These are phyloP conservation scores for Selene dorsalis DNA, from an alignment of 2,797 vertebrate species.

Conservation along the genomic window DNA sequence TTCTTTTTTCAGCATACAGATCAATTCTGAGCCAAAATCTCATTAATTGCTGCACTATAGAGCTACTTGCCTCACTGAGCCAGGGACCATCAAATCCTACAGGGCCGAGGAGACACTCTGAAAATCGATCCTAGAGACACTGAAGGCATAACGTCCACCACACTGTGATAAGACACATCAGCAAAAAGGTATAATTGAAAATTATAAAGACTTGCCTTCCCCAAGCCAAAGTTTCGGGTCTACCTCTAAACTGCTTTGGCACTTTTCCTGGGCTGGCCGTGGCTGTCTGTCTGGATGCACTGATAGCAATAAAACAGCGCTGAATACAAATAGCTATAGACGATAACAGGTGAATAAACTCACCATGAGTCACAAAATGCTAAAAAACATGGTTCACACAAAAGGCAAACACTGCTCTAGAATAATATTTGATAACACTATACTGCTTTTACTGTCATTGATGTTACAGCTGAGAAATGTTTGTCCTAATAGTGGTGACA, in stretches of 20 bases:
- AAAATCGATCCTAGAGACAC: slow-evolving; percentile 68
- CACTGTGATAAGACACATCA: slow-evolving; percentile 61
- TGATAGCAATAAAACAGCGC: slow-evolving; percentile 10
- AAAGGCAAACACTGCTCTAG: neutral
- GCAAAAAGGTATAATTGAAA: slow-evolving; percentile 70
- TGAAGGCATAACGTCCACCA: slow-evolving; percentile 63
- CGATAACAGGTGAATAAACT: neutral
- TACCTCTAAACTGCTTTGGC: slow-evolving; percentile 31
- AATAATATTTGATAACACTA: neutral
- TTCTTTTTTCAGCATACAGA: slow-evolving; percentile 59
- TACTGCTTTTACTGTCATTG: neutral
- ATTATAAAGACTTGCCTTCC: slow-evolving; percentile 48
- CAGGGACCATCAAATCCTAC: slow-evolving; percentile 60
- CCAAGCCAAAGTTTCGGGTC: slow-evolving; percentile 33
- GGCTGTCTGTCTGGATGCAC: slow-evolving; percentile 6
- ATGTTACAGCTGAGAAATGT: neutral
- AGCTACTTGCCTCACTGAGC: slow-evolving; percentile 61
- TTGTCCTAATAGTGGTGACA: neutral
- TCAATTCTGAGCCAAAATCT: slow-evolving; percentile 73
- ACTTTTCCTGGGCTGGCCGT: slow-evolving; percentile 2
- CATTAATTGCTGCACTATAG: slow-evolving; percentile 71
- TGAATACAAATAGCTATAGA: neutral
- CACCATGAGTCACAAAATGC: no score
- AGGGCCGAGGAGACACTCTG: slow-evolving; percentile 47
- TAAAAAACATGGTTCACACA: neutral